These are phyloP conservation scores for Drosophila repleta DNA, from an alignment of 1,140 invertebrate species.

Conservation along the genomic window DNA sequence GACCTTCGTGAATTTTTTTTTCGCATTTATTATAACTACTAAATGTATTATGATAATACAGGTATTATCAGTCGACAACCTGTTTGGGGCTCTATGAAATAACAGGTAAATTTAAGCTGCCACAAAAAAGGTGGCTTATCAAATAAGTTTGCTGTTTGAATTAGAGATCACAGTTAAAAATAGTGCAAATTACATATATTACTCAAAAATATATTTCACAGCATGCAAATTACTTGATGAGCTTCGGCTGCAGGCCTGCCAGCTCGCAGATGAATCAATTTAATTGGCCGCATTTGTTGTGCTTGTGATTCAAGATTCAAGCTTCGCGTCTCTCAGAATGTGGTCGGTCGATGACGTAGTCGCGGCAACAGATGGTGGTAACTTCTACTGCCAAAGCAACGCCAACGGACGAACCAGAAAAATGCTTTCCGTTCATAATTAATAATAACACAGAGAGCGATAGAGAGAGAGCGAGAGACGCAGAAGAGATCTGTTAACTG, in stretches of 20 bases:
- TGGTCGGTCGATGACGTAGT: conserved; percentile 16
- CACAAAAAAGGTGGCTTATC: not conserved
- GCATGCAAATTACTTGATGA: conserved; percentile 45
- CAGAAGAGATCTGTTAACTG: conserved; percentile 4
- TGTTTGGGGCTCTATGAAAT: not conserved
- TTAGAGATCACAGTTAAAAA: not conserved
- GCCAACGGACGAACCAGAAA: conserved; percentile 20
- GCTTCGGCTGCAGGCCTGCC: conserved; percentile 13
- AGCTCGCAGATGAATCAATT: conserved; percentile 35
- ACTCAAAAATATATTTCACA: not conserved
- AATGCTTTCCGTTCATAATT: conserved; percentile 62
- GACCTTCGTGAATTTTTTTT: not conserved
- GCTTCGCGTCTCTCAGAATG: conserved; percentile 5
- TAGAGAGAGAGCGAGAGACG: conserved; percentile 1
- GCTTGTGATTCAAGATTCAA: conserved; percentile 23
- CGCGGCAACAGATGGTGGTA: conserved; percentile 26
- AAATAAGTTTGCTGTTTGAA: conserved; percentile 2
- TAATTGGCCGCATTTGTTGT: conserved; percentile 36
- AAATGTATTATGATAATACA: not conserved
- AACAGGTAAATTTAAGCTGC: not conserved
- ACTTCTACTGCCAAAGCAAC: conserved; percentile 39
- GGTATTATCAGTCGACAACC: conserved; percentile 1
- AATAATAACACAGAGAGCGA: conserved; percentile 49
- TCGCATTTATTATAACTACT: not conserved
- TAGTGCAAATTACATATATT: not conserved